Percentiles rank a stretch among this genome's conserved stretches.
Conservation (phyloP, 2,888 invertebrate genomes). For the Microplitis manilae region DNA sequence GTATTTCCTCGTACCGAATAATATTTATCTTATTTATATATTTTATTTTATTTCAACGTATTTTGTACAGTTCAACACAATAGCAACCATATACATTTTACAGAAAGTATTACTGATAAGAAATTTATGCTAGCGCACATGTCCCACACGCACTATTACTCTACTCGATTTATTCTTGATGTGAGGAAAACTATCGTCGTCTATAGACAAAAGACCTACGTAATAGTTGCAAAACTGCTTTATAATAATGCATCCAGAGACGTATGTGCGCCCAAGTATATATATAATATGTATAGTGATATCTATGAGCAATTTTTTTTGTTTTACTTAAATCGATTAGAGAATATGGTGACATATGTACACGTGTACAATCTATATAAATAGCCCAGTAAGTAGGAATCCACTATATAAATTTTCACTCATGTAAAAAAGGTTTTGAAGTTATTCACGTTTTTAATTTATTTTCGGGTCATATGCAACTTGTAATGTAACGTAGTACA, state of each 20-base stretch:
- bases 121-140: constrained; percentile 38
- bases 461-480: no score
- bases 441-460: no score
- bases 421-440: no score
- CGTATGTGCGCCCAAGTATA: background rate
- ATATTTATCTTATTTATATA: constrained; percentile 1
- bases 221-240: background rate
- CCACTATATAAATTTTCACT: background rate
- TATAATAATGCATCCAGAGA: constrained; percentile 3
- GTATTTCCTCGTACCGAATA: background rate
- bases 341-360: background rate
- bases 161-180: constrained; percentile 26
- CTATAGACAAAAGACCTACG: background rate
- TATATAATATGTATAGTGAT: background rate
- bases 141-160: constrained; percentile 5
- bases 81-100: no score
- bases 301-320: background rate
- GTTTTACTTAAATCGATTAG: background rate
- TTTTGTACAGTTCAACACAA: constrained; percentile 1
- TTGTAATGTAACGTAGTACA: no score
- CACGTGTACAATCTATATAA: background rate
- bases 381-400: background rate
- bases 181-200: background rate
- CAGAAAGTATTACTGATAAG: background rate
- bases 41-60: background rate